Percentiles rank a stretch among this genome's conserved stretches.
phyloP scores from a whole-genome alignment of 1,140 invertebrate genomes.

The Drosophila parvula region DNA sequence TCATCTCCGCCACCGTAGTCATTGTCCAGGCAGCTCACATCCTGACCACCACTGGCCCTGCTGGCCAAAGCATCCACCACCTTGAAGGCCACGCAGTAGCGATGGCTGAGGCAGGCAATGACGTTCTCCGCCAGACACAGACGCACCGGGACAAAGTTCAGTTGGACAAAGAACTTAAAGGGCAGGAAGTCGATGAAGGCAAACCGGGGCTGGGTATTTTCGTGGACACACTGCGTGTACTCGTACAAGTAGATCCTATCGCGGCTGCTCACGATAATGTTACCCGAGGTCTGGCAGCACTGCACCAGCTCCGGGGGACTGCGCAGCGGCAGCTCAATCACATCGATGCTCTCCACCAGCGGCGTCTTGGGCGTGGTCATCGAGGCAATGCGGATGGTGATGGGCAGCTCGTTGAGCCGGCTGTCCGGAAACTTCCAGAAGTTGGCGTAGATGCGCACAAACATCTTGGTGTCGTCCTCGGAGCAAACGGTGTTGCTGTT shows the following conservation, averaged over 20 bases:
- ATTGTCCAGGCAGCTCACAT: slow-evolving; percentile 69
- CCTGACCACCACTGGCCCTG: slow-evolving; percentile 22
- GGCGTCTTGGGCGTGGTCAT: slow-evolving; percentile 82
- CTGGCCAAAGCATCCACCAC: slow-evolving; percentile 72
- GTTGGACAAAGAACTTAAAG: slow-evolving; percentile 80
- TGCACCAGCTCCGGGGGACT: slow-evolving; percentile 79
- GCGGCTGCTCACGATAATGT: slow-evolving; percentile 79
- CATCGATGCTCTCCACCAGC: slow-evolving; percentile 77
- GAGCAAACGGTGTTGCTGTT: slow-evolving; percentile 75
- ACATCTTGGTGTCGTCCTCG: slow-evolving; percentile 82
- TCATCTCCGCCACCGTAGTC: slow-evolving; percentile 72
- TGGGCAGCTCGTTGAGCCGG: slow-evolving; percentile 76
- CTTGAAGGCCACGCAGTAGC: slow-evolving; percentile 80
- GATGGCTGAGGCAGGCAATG: slow-evolving; percentile 78
- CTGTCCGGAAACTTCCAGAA: slow-evolving; percentile 80
- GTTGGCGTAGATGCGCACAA: slow-evolving; percentile 81
- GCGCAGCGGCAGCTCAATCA: slow-evolving; percentile 76
- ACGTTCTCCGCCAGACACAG: slow-evolving; percentile 77
- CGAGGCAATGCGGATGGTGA: slow-evolving; percentile 79
- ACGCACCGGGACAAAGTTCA: slow-evolving; percentile 76
- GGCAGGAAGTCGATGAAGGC: slow-evolving; percentile 81
- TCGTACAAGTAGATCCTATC: slow-evolving; percentile 81
- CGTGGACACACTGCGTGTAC: slow-evolving; percentile 79
- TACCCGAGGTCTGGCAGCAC: slow-evolving; percentile 78
- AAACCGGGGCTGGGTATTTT: slow-evolving; percentile 78